Percentiles rank a stretch among this genome's conserved stretches.
Conservation (phyloP, 1,140 invertebrate species). For the Drosophila repleta region DNA sequence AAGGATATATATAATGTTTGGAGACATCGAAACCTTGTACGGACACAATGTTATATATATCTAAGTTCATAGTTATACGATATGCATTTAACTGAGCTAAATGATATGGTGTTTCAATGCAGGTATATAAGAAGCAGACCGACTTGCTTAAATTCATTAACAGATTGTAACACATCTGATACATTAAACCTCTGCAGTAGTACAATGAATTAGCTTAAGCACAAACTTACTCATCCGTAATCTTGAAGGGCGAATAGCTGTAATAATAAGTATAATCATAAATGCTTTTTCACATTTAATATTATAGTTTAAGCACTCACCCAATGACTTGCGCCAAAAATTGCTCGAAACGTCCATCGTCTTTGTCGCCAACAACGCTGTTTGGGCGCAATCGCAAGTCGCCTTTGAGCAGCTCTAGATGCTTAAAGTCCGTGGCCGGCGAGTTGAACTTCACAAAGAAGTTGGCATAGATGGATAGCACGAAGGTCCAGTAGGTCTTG, state of each 20-base stretch:
- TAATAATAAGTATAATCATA: conserved; percentile 1
- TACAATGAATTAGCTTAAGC: background rate
- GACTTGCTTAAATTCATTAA: background rate
- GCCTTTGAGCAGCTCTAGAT: conserved; percentile 71
- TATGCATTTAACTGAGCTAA: no score
- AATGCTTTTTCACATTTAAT: background rate
- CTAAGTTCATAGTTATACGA: no score
- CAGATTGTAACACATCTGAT: no score
- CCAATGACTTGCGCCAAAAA: conserved; percentile 79
- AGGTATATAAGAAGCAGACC: no score
- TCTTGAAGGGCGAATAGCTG: conserved; percentile 78
- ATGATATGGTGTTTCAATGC: no score
- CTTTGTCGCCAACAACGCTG: conserved; percentile 70
- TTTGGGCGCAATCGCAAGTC: conserved; percentile 67
- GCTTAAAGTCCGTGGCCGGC: conserved; percentile 57
- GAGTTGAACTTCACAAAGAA: conserved; percentile 79
- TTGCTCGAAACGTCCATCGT: conserved; percentile 74
- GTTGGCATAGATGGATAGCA: conserved; percentile 78
- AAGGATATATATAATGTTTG: no score
- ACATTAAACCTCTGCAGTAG: background rate
- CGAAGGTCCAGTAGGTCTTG: conserved; percentile 83
- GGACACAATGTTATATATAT: no score
- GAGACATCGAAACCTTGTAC: no score
- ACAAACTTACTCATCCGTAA: conserved; percentile 75
- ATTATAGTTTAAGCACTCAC: conserved; percentile 26